Conservation (phyloP, 2,888 invertebrate species). For the Bimastos eiseni region DNA sequence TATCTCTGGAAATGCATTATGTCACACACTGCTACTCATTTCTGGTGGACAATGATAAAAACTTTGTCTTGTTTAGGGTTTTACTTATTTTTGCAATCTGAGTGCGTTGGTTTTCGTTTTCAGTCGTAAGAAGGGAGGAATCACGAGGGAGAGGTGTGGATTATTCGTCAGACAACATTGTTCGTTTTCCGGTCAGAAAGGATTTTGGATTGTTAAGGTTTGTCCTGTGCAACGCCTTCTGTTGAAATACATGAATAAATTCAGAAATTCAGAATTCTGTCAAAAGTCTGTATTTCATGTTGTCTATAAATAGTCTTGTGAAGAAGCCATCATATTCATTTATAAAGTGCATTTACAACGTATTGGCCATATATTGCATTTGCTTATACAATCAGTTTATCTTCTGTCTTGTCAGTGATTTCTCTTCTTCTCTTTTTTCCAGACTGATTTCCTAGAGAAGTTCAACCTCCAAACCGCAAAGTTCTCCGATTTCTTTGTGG, state of each 20-base stretch:
- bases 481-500: constrained; percentile 81
- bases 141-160: constrained; percentile 79
- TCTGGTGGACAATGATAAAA: background rate
- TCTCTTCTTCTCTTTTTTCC: background rate
- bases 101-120: constrained; percentile 59
- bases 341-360: background rate
- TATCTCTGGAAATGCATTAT: background rate
- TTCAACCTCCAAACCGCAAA: constrained; percentile 69
- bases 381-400: no score
- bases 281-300: no score
- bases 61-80: background rate
- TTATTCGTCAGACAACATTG: constrained; percentile 81
- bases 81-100: background rate
- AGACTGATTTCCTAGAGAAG: constrained; percentile 64
- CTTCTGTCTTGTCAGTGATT: background rate
- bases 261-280: no score
- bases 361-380: background rate
- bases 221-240: background rate
- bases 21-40: background rate
- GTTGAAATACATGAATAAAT: no score
- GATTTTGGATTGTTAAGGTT: constrained; percentile 62
- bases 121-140: constrained; percentile 77
- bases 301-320: no score
- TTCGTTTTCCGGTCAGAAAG: constrained; percentile 53
- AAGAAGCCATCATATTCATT: background rate